These are phyloP conservation scores for Amphimallon solstitiale DNA, from an alignment of 2,888 invertebrate species.

Conservation along the genomic window DNA sequence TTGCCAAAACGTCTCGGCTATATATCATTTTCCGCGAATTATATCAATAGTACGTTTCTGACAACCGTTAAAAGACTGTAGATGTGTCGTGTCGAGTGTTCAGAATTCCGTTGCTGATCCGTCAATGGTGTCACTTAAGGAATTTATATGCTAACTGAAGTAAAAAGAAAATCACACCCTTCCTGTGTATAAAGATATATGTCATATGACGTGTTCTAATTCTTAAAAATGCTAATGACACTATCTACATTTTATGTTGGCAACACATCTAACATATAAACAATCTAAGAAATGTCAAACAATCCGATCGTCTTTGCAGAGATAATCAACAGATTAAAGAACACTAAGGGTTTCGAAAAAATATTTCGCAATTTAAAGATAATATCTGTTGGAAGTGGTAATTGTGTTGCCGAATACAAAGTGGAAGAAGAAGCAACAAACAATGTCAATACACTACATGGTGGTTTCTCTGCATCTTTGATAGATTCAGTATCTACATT, in stretches of 20 bases:
- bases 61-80: too few species aligned
- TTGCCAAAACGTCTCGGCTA: too few species aligned
- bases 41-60: too few species aligned
- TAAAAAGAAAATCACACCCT: neutral
- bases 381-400: conserved; percentile 73
- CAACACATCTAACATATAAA: too few species aligned
- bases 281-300: neutral
- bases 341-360: conserved; percentile 24
- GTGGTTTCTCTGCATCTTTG: conserved; percentile 84
- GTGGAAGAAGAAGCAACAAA: conserved; percentile 82
- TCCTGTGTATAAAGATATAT: too few species aligned
- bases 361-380: conserved; percentile 51
- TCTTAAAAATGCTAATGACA: too few species aligned
- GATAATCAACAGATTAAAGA: conserved; percentile 18
- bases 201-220: too few species aligned
- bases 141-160: neutral
- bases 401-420: conserved; percentile 78
- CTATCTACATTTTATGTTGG: too few species aligned
- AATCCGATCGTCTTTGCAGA: conserved; percentile 14
- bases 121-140: too few species aligned
- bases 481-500: conserved; percentile 82
- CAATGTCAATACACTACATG: conserved; percentile 79
- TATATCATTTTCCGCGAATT: too few species aligned
- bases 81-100: too few species aligned
- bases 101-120: too few species aligned